Percentiles rank a stretch among this genome's conserved stretches.
phyloP scores from a whole-genome alignment of 2,888 invertebrate species.

The Fabriciana adippe region DNA sequence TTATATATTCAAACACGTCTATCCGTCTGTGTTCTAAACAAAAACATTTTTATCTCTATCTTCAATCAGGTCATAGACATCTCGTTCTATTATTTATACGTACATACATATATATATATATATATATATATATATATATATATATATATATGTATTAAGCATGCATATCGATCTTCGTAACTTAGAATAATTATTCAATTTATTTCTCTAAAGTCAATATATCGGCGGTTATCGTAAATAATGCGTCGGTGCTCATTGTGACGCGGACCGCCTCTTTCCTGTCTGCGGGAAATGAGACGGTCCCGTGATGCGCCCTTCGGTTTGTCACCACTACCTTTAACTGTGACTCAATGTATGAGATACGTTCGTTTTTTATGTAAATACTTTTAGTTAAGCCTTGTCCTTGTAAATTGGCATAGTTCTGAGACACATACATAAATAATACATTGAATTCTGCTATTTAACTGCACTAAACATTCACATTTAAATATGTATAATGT shows the following conservation, averaged over 20 bases:
- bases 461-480: too few species aligned
- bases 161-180: conserved; percentile 17
- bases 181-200: conserved; percentile 38
- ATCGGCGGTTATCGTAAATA: conserved; percentile 64
- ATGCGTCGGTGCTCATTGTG: conserved; percentile 51
- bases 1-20: too few species aligned
- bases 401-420: too few species aligned
- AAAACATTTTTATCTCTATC: too few species aligned
- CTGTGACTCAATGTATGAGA: conserved; percentile 9
- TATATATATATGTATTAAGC: conserved; percentile 1
- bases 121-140: neutral
- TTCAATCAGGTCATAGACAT: too few species aligned
- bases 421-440: too few species aligned
- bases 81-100: too few species aligned
- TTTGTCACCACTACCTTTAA: conserved; percentile 15
- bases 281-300: conserved; percentile 73
- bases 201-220: conserved; percentile 40
- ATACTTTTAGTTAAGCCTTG: too few species aligned
- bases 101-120: neutral
- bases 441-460: too few species aligned
- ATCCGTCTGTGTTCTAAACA: too few species aligned
- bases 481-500: too few species aligned
- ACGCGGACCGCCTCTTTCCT: conserved; percentile 72
- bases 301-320: conserved; percentile 54
- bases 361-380: neutral